These are phyloP conservation scores for Cranoglanis bouderius DNA, from an alignment of 2,113 vertebrate species.

Conservation along the genomic window DNA sequence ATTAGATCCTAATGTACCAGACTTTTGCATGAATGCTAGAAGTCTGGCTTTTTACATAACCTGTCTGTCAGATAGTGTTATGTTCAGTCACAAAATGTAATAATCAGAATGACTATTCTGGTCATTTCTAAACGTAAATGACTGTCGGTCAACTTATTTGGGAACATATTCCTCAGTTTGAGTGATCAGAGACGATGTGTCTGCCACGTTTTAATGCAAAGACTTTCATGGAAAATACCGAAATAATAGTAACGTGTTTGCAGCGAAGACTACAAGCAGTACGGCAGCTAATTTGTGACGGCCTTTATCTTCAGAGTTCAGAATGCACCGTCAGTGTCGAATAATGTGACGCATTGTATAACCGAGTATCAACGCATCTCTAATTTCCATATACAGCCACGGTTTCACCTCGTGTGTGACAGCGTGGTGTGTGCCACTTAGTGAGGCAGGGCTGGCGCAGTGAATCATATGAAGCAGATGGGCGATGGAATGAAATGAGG, in stretches of 20 bases:
- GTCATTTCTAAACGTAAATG: not conserved
- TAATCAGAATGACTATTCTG: not conserved
- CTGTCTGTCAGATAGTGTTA: not conserved
- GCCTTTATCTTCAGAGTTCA: not conserved
- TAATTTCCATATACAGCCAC: not conserved
- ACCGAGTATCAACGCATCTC: not conserved
- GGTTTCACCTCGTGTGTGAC: constrained; percentile 9
- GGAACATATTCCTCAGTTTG: not conserved
- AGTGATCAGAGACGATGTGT: not conserved
- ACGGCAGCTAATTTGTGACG: not conserved
- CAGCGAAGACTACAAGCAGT: not conserved
- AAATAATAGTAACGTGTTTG: not conserved
- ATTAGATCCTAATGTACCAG: not conserved
- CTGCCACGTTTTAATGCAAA: not conserved
- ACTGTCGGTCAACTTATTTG: not conserved
- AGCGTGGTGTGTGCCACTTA: not conserved
- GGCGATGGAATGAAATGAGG: constrained; percentile 65
- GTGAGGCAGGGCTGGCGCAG: constrained; percentile 16
- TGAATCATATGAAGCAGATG: constrained; percentile 45
- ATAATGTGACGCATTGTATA: not conserved
- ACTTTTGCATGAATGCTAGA: not conserved
- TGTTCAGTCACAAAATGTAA: not conserved
- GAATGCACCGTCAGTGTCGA: not conserved
- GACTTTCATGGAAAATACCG: not conserved
- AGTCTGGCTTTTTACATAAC: not conserved